Conservation (phyloP, 2,888 invertebrate genomes). For the Slavum lentiscoides region DNA sequence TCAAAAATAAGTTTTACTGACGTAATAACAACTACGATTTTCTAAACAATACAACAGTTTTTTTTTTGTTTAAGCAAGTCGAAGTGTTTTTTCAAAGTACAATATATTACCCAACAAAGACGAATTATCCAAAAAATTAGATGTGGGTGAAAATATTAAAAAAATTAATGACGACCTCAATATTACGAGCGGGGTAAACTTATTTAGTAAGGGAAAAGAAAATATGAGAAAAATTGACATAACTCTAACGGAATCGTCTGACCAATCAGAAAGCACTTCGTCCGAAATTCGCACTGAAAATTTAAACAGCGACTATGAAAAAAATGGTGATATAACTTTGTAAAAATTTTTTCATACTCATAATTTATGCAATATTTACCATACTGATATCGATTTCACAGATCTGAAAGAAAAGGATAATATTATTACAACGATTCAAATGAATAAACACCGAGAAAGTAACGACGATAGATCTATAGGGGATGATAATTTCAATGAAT, state of each 20-base stretch:
- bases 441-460: not conserved
- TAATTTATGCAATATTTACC: not conserved
- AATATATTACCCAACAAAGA: constrained; percentile 39
- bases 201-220: not conserved
- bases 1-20: not conserved
- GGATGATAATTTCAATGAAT: constrained; percentile 19
- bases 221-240: constrained; percentile 39
- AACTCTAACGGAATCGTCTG: constrained; percentile 40
- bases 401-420: constrained; percentile 23
- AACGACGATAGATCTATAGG: not conserved
- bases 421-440: constrained; percentile 8
- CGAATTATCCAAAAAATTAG: constrained; percentile 12
- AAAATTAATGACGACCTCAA: not conserved
- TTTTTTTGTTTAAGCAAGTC: constrained; percentile 11
- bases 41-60: not conserved
- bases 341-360: not conserved
- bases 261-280: constrained; percentile 44
- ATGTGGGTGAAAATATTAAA: constrained; percentile 12
- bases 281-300: constrained; percentile 30
- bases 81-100: constrained; percentile 38
- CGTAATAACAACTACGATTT: not conserved
- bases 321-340: constrained; percentile 1
- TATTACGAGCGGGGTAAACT: not conserved
- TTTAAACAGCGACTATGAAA: constrained; percentile 15
- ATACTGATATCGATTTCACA: not conserved